phyloP scores from a whole-genome alignment of 2,113 vertebrate genomes.

The Semnornis frantzii region DNA sequence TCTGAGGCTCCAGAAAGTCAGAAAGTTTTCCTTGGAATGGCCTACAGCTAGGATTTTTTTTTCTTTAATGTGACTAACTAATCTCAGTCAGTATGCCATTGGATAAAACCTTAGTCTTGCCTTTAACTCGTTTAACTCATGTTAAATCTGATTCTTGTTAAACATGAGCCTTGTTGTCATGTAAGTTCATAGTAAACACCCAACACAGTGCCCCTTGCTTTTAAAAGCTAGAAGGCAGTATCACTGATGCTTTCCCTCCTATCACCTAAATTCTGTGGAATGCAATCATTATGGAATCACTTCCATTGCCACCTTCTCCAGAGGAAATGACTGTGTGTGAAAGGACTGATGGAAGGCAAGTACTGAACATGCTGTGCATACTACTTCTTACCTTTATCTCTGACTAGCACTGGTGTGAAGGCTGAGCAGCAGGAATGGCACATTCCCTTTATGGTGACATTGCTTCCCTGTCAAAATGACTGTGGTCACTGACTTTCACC shows the following conservation, averaged over 20 bases:
- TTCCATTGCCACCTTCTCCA: neutral
- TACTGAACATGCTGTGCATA: fast-evolving
- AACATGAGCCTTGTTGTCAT: neutral
- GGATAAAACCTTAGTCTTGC: neutral
- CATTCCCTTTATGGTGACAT: neutral
- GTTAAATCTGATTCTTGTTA: neutral
- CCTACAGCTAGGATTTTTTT: neutral
- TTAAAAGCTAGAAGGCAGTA: neutral
- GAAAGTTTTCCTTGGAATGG: neutral
- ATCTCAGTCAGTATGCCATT: neutral
- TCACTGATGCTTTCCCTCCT: neutral
- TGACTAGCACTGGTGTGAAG: fast-evolving
- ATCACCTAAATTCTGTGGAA: neutral
- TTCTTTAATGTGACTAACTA: neutral
- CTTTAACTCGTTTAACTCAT: neutral
- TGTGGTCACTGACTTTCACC: neutral
- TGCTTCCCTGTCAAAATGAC: neutral
- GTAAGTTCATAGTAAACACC: neutral
- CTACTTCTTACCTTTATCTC: too few species aligned
- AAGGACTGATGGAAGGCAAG: neutral
- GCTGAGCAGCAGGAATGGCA: neutral
- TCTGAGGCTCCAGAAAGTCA: neutral
- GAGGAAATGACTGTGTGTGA: neutral
- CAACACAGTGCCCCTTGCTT: neutral
- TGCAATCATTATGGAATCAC: neutral